Conservation (phyloP, 1,140 invertebrate genomes). For the Doryteuthis pealeii region DNA sequence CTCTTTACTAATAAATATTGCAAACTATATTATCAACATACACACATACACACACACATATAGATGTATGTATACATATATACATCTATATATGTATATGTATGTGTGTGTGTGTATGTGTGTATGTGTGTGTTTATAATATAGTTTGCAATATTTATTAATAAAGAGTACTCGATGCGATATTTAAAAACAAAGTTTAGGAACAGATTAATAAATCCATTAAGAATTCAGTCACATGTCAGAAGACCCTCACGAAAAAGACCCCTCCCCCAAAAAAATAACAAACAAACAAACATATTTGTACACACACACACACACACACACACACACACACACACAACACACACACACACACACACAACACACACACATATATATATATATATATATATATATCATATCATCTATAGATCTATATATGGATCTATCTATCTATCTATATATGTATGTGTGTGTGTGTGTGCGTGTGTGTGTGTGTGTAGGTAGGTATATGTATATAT, state of each 20-base stretch:
- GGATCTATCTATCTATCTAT: neutral
- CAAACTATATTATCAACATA: neutral
- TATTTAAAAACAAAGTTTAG: too few relatives aligned
- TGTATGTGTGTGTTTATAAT: neutral
- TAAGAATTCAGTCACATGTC: too few relatives aligned
- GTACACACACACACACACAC: too few relatives aligned
- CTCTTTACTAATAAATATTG: neutral
- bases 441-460: neutral
- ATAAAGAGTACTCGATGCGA: too few relatives aligned
- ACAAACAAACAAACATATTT: too few relatives aligned
- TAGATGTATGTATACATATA: neutral
- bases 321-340: too few relatives aligned
- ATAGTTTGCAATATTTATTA: too few relatives aligned
- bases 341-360: too few relatives aligned
- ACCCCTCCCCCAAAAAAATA: too few relatives aligned
- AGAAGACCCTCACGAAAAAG: too few relatives aligned
- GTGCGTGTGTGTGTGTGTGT: neutral
- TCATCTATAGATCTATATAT: neutral
- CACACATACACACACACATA: neutral
- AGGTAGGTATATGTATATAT: neutral
- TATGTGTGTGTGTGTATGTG: neutral
- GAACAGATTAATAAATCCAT: too few relatives aligned
- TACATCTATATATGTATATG: neutral
- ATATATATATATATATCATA: slow-evolving; percentile 1
- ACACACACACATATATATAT: too few relatives aligned